Conservation (phyloP, 2,797 vertebrate species). For the Australoheros facetus region DNA sequence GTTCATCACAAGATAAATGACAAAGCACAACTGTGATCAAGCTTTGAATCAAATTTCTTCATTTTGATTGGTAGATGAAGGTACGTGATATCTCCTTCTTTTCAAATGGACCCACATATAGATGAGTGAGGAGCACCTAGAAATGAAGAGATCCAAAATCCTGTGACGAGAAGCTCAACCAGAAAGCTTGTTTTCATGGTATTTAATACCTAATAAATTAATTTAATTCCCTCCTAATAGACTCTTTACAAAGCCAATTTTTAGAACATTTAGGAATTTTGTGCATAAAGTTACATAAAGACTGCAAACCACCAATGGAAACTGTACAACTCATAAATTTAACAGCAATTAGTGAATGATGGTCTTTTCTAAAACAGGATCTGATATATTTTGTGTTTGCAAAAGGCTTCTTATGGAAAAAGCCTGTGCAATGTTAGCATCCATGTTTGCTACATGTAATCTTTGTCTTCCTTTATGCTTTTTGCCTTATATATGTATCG, state of each 20-base stretch:
- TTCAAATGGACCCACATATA: too few relatives aligned
- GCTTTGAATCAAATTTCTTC: background rate
- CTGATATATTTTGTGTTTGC: background rate
- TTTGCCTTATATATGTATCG: background rate
- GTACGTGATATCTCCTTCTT: background rate
- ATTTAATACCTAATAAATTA: background rate
- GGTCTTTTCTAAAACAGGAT: background rate
- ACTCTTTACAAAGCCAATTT: too few relatives aligned
- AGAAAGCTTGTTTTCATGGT: rapidly evolving
- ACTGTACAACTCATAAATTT: background rate
- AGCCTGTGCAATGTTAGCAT: background rate
- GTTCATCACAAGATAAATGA: background rate
- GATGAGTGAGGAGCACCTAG: background rate
- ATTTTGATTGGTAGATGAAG: background rate
- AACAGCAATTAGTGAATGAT: background rate
- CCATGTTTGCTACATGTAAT: background rate
- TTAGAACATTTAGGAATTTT: background rate
- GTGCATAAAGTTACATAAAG: too few relatives aligned
- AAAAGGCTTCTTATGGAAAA: background rate
- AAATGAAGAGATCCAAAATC: background rate
- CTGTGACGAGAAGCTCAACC: background rate
- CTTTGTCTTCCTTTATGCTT: background rate
- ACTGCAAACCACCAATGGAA: background rate
- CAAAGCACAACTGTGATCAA: background rate
- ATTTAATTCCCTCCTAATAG: background rate